Conservation (phyloP, 1,140 invertebrate genomes). For the Drosophila rufa region DNA sequence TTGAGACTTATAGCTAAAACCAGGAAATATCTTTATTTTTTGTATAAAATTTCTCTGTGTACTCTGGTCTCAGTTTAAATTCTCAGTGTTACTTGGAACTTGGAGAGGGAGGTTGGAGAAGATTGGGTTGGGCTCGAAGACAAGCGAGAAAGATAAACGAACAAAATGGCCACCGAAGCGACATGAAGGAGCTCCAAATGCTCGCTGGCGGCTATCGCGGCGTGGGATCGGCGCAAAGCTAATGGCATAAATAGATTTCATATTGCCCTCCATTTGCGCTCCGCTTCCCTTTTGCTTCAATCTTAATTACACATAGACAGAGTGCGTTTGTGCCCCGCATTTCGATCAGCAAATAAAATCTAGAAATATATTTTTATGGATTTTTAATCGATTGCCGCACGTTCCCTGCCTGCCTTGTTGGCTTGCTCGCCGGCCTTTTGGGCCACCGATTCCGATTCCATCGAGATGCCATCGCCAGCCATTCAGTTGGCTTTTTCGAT, state of each 20-base stretch:
- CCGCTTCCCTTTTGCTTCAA: constrained; percentile 12
- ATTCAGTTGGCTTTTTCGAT: constrained; percentile 53
- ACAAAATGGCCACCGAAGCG: constrained; percentile 39
- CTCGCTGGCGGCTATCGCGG: constrained; percentile 55
- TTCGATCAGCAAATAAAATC: constrained; percentile 81
- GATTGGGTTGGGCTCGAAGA: constrained; percentile 47
- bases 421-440: constrained; percentile 30
- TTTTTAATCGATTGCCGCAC: constrained; percentile 81
- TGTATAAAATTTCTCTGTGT: too few species aligned
- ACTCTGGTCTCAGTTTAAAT: not conserved
- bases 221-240: constrained; percentile 76
- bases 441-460: constrained; percentile 42
- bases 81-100: constrained; percentile 1
- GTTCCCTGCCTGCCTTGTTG: constrained; percentile 22
- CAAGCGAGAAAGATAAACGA: constrained; percentile 45
- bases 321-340: constrained; percentile 25
- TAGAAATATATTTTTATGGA: constrained; percentile 84
- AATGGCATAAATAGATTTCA: constrained; percentile 84
- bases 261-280: constrained; percentile 58
- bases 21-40: too few species aligned
- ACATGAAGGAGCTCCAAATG: constrained; percentile 63
- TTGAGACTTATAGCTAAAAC: too few species aligned
- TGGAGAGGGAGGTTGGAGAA: not conserved
- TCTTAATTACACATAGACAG: constrained; percentile 72
- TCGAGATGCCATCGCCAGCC: constrained; percentile 36